Conservation (phyloP, 2,888 invertebrate species). For the Harpalus rubripes region DNA sequence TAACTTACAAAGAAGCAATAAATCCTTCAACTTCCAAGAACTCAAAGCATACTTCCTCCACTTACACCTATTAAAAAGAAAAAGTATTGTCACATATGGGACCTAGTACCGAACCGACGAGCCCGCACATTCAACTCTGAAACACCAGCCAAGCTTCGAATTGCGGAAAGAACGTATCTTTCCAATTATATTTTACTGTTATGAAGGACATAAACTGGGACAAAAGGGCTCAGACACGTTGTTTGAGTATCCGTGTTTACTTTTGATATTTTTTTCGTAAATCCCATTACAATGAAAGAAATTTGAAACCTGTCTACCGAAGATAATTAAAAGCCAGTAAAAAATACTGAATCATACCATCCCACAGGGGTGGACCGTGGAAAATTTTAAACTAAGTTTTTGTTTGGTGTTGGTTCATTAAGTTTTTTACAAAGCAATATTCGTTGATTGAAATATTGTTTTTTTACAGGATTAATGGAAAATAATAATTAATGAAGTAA, state of each 20-base stretch:
- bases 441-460: constrained; percentile 16
- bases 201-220: constrained; percentile 13
- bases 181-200: constrained; percentile 47
- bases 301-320: constrained; percentile 73
- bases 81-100: constrained; percentile 13
- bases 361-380: constrained; percentile 28
- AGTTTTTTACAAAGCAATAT: background rate
- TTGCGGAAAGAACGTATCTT: constrained; percentile 25
- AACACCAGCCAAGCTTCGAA: background rate
- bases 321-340: constrained; percentile 71
- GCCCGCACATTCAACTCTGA: background rate
- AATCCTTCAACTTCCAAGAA: constrained; percentile 16
- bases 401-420: background rate
- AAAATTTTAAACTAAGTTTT: background rate
- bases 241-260: constrained; percentile 70
- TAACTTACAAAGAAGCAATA: constrained; percentile 15
- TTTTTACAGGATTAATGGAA: constrained; percentile 17
- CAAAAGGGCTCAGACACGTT: constrained; percentile 69
- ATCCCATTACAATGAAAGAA: constrained; percentile 70
- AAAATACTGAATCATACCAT: constrained; percentile 32
- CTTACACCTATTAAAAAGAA: constrained; percentile 32
- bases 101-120: background rate
- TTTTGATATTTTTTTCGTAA: constrained; percentile 67
- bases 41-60: constrained; percentile 42
- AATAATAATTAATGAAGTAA: too few relatives aligned